Evolutionary conservation across 1,140 invertebrate species (phyloP).

Genomic region (Parasteatoda tepidariorum): DNA sequence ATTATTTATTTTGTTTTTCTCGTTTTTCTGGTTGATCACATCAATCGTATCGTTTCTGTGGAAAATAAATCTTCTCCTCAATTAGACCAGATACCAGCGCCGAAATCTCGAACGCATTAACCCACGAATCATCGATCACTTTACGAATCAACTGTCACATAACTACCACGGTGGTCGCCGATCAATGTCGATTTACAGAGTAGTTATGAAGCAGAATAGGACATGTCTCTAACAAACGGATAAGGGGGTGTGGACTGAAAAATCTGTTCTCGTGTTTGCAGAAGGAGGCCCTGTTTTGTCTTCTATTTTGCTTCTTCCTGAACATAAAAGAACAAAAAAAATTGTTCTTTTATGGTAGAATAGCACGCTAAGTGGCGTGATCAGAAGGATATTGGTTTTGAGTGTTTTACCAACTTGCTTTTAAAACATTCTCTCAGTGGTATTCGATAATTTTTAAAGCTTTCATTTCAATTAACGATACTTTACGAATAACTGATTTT

Average conservation of each 20-base stretch:
- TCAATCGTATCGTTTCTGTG: background rate
- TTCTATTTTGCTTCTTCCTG: background rate
- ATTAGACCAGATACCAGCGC: background rate
- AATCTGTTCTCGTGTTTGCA: slow-evolving; percentile 11
- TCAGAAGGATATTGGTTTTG: background rate
- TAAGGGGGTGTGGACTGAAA: background rate
- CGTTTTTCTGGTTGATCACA: background rate
- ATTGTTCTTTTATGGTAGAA: background rate
- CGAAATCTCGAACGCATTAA: background rate
- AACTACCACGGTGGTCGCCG: background rate
- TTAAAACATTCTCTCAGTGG: background rate
- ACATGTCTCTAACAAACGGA: background rate
- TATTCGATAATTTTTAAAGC: no score
- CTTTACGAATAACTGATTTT: no score
- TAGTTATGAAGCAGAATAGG: background rate
- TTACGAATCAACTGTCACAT: background rate
- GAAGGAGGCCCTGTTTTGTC: background rate
- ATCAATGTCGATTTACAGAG: background rate
- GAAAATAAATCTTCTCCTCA: background rate
- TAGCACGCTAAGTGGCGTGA: background rate
- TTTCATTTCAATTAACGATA: no score
- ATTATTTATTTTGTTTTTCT: background rate
- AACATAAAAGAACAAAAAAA: background rate
- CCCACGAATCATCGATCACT: background rate
- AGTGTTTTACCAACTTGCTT: background rate